Percentiles rank a stretch among this genome's conserved stretches.
Conservation (phyloP, 1,140 invertebrate species). For the Dendrolimus punctatus region DNA sequence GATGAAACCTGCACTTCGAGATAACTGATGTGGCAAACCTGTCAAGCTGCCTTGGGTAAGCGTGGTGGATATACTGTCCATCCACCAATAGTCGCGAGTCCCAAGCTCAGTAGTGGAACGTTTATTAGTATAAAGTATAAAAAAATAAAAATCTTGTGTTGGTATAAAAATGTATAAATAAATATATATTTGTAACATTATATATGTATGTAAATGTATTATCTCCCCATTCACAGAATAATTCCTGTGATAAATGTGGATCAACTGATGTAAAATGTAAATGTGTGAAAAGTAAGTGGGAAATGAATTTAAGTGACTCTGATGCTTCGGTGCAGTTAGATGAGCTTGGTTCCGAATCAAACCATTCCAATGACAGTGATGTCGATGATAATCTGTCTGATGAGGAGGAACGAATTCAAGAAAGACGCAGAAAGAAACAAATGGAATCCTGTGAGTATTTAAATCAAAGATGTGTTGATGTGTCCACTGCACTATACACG, state of each 20-base stretch:
- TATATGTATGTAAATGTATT: background rate
- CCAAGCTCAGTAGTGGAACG: too few relatives aligned
- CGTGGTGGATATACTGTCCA: too few relatives aligned
- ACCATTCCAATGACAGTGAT: conserved; percentile 26
- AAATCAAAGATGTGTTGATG: conserved; percentile 8
- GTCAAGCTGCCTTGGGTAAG: too few relatives aligned
- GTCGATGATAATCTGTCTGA: conserved; percentile 28
- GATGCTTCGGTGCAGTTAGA: conserved; percentile 25
- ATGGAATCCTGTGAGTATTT: conserved; percentile 23
- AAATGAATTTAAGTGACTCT: conserved; percentile 20
- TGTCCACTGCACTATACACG: background rate
- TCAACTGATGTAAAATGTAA: too few relatives aligned
- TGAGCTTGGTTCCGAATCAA: conserved; percentile 16
- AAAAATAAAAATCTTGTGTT: background rate
- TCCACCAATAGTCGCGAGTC: too few relatives aligned
- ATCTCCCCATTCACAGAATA: background rate
- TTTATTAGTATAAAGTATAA: too few relatives aligned
- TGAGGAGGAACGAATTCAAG: conserved; percentile 18
- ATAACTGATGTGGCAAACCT: too few relatives aligned
- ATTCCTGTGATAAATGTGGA: conserved; percentile 2
- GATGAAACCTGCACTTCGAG: too few relatives aligned
- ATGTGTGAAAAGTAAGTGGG: background rate
- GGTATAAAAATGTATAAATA: too few relatives aligned
- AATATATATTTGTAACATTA: background rate
- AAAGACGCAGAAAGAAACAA: conserved; percentile 21